Conservation (phyloP, 2,888 invertebrate genomes). For the Gortyna flavago region DNA sequence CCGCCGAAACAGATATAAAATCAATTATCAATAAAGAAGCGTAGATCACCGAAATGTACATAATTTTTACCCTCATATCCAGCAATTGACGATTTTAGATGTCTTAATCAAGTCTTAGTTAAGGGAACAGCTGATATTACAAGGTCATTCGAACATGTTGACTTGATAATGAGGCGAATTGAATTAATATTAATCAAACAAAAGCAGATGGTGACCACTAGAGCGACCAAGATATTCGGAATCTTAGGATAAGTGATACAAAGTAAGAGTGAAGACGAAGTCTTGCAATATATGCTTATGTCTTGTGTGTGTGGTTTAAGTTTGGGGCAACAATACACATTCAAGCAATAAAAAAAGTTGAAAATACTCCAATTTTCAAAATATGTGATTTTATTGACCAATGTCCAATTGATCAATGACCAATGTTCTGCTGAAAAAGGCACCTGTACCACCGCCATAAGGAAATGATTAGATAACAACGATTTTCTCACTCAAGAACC, state of each 20-base stretch:
- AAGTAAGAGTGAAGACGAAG: neutral
- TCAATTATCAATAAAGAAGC: neutral
- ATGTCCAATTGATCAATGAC: too few relatives aligned
- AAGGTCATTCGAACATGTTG: slow-evolving; percentile 28
- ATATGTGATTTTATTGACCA: neutral
- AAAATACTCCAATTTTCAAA: neutral
- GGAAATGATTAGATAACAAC: too few relatives aligned
- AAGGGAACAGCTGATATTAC: slow-evolving; percentile 4
- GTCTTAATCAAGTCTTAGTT: neutral
- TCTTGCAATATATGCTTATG: neutral
- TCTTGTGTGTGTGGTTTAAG: neutral
- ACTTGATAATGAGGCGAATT: slow-evolving; percentile 53
- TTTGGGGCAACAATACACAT: neutral
- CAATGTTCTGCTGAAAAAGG: too few relatives aligned
- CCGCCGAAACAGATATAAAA: too few relatives aligned
- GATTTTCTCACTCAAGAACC: too few relatives aligned
- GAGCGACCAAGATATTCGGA: neutral
- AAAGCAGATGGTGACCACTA: slow-evolving; percentile 52
- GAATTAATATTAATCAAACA: slow-evolving; percentile 47
- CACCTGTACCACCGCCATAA: too few relatives aligned
- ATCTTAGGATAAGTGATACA: slow-evolving; percentile 1
- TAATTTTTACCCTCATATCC: neutral
- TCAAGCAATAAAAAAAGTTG: neutral
- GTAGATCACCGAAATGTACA: neutral
- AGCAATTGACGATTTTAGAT: neutral